Base-by-base conservation (phyloP, 2,888 invertebrate species). In the Dryomyza anilis region DNA sequence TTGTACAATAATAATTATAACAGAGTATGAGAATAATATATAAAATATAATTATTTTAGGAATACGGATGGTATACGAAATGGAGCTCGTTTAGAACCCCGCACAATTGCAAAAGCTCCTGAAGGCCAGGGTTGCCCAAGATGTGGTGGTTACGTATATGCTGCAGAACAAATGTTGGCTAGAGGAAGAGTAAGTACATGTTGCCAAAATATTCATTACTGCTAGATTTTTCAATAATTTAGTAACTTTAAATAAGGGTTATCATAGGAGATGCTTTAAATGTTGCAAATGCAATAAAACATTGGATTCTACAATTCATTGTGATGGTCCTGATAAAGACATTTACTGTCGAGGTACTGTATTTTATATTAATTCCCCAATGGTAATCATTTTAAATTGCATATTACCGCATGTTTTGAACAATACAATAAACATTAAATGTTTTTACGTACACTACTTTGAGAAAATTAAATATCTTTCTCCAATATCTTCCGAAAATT, bases 81-180 rank as follows among this genome's bases (percentile, higher is more conserved):
- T 74, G 88, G 88, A 72, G 90, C 90, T 52, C 86, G 89, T 76
- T 74, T 89, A 84, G 90, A 90, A 82, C 84, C 92, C 39, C 88
- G 90, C 74, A 86, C 87, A 68, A 91, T 92, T 80, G 91, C 92
- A 30, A 91, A 89, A 84, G 93, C 94, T 58, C 92, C 92, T 45
- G 91, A 91, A 74, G 94, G 94, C 60, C 88, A 93, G 83, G 94
- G 94, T 68, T 95, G 95, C 79, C 95, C 94, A 30, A 87, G 94
- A 76, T 95, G 94, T 81, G 94, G 94, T 70, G 94, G 94, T 70
- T 93, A 85, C 81, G 95, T 95, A 62, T 95, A 94, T 84, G 93
- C 93, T 69, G 95, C 95, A 67, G 95, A 95, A 85, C 93, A 94
- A 85, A 94, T 94, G 94, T 86, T 95, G 78, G 94, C 94, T 73